Percentiles rank a stretch among this genome's conserved stretches.
phyloP scores from a whole-genome alignment of 2,113 vertebrate species.

The Chaetops frenatus region DNA sequence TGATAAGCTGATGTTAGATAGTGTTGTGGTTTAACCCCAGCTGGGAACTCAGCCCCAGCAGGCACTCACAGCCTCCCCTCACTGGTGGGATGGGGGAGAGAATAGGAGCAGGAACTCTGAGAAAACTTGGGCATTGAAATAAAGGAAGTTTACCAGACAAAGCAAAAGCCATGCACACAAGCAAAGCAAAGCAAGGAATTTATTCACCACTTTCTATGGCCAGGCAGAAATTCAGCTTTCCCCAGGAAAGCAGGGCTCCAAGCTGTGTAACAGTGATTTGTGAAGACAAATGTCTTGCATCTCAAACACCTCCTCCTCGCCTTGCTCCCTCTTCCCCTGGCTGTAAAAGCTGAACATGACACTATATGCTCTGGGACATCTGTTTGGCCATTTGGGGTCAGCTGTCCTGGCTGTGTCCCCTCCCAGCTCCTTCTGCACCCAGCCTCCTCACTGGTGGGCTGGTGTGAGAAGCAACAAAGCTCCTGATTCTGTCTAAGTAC shows the following conservation, averaged over 20 bases:
- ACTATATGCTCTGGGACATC: neutral
- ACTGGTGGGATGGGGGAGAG: neutral
- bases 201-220: neutral
- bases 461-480: neutral
- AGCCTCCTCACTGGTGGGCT: neutral
- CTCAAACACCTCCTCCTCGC: neutral
- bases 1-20: slow-evolving; percentile 36
- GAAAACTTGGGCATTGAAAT: neutral
- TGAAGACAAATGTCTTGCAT: too few relatives aligned
- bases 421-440: neutral
- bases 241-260: neutral
- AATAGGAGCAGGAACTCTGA: neutral
- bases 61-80: neutral
- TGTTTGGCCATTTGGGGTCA: neutral
- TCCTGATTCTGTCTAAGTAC: neutral
- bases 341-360: neutral
- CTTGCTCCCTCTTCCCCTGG: neutral
- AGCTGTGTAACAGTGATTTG: too few relatives aligned
- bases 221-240: neutral
- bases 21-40: neutral
- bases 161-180: neutral
- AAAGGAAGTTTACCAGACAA: neutral
- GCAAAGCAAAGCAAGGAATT: neutral
- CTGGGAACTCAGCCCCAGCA: neutral
- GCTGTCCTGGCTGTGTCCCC: neutral